phyloP scores from a whole-genome alignment of 1,140 invertebrate genomes.

The Odontomachus brunneus region DNA sequence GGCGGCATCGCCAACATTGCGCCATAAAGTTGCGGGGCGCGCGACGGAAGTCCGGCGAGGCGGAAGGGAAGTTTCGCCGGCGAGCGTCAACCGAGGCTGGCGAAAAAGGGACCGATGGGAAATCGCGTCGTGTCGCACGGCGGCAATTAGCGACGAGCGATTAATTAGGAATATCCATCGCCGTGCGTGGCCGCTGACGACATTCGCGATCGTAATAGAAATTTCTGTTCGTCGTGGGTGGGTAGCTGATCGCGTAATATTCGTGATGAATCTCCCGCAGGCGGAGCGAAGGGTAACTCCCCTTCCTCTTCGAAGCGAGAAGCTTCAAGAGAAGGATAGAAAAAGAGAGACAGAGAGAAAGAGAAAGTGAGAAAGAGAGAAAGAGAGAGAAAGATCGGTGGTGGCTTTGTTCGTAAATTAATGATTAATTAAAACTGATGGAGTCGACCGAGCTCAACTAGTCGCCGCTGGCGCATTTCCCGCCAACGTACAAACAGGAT shows the following conservation, averaged over 20 bases:
- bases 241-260: constrained; percentile 25
- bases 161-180: constrained; percentile 43
- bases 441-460: constrained; percentile 59
- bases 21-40: constrained; percentile 47
- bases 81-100: background rate
- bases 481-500: constrained; percentile 36
- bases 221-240: constrained; percentile 33
- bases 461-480: constrained; percentile 8
- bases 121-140: background rate
- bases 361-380: background rate
- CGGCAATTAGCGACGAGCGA: constrained; percentile 48
- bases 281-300: constrained; percentile 7
- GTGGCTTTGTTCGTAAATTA: constrained; percentile 75
- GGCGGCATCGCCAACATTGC: constrained; percentile 40
- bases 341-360: no score
- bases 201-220: constrained; percentile 41
- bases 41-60: constrained; percentile 42
- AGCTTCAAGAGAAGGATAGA: no score
- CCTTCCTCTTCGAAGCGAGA: no score
- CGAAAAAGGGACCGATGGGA: constrained; percentile 31
- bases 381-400: background rate
- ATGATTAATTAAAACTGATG: constrained; percentile 78
- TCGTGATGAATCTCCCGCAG: constrained; percentile 46
- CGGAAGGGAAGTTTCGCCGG: constrained; percentile 38
- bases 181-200: constrained; percentile 25